phyloP scores from a whole-genome alignment of 1,140 invertebrate species.

The Mactra quadrangularis region DNA sequence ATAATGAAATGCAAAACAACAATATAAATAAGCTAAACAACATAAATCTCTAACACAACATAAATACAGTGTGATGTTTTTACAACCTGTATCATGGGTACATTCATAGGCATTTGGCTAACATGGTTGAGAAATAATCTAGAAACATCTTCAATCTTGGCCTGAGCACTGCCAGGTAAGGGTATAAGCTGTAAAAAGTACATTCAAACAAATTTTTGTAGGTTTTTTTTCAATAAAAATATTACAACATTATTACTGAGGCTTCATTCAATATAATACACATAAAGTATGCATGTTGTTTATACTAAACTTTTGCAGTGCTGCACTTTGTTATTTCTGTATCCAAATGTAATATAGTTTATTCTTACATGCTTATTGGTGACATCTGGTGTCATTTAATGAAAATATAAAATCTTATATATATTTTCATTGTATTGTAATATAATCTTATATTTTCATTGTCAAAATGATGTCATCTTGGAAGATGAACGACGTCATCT shows the following conservation, averaged over 20 bases:
- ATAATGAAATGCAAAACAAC: too few species aligned
- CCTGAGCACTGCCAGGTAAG: slow-evolving; percentile 82
- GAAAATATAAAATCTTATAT: too few species aligned
- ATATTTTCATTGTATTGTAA: too few species aligned
- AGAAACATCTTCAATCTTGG: slow-evolving; percentile 84
- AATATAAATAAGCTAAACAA: too few species aligned
- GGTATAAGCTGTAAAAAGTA: slow-evolving; percentile 79
- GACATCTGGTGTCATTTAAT: too few species aligned
- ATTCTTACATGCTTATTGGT: too few species aligned
- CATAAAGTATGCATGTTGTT: neutral
- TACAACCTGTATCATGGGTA: slow-evolving; percentile 82
- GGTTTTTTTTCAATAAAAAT: too few species aligned
- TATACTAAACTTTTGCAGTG: neutral
- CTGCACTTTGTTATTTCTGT: neutral
- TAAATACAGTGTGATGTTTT: slow-evolving; percentile 66
- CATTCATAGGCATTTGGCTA: slow-evolving; percentile 83
- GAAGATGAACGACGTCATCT: too few species aligned
- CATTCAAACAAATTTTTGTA: neutral
- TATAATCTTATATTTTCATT: too few species aligned
- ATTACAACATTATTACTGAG: neutral
- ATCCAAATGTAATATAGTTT: too few species aligned
- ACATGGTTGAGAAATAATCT: slow-evolving; percentile 82
- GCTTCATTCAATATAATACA: neutral
- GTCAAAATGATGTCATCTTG: too few species aligned
- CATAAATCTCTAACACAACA: too few species aligned